A percentile compares a stretch with the other conserved stretches of the same genome.
These are phyloP conservation scores for Sorex fumeus DNA, from an alignment of 2,113 vertebrate species.

Conservation along the genomic window DNA sequence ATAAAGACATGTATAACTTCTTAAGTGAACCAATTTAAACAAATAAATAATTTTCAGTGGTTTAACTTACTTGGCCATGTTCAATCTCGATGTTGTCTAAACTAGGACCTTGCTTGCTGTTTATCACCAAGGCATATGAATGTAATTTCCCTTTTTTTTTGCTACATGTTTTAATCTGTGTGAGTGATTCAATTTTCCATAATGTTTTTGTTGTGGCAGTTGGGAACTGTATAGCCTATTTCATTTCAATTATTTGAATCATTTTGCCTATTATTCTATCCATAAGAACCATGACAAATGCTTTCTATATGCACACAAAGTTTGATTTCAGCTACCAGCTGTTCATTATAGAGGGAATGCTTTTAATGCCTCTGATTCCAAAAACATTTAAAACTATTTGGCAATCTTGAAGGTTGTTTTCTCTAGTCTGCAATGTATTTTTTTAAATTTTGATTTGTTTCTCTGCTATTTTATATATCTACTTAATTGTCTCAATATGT, in stretches of 20 bases:
- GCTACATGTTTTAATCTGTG: conserved; percentile 8
- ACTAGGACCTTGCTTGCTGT: not conserved
- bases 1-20: conserved; percentile 8
- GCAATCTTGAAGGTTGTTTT: conserved; percentile 55
- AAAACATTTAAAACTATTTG: conserved; percentile 57
- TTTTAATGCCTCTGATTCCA: not conserved
- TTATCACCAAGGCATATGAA: conserved; percentile 13
- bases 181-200: conserved; percentile 41
- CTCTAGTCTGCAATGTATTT: not conserved
- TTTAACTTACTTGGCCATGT: conserved; percentile 18
- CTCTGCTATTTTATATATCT: conserved; percentile 59
- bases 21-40: conserved; percentile 37
- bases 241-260: conserved; percentile 79
- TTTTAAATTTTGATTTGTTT: conserved; percentile 57
- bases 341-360: conserved; percentile 59
- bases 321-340: conserved; percentile 65
- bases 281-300: conserved; percentile 58
- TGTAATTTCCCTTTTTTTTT: conserved; percentile 32
- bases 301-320: conserved; percentile 37
- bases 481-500: conserved; percentile 73
- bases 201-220: conserved; percentile 54
- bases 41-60: conserved; percentile 22
- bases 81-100: conserved; percentile 9
- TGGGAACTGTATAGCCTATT: conserved; percentile 51
- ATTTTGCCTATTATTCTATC: conserved; percentile 62